Conservation (phyloP, 2,888 invertebrate species). For the Trachelus tabidus region DNA sequence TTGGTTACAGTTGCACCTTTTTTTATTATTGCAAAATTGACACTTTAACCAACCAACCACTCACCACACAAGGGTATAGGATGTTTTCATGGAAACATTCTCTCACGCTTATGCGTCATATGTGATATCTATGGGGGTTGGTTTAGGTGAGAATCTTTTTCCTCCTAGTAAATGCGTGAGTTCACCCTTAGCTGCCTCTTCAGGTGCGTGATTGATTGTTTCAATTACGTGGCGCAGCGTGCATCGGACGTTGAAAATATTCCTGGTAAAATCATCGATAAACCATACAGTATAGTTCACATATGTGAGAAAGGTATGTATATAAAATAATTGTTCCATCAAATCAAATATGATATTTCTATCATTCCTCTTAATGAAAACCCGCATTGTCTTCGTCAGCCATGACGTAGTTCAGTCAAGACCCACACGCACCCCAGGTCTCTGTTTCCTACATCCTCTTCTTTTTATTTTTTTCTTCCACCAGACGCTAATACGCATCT, state of each 20-base stretch:
- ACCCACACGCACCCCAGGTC: not conserved
- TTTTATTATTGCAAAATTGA: not conserved
- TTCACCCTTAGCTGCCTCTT: slow-evolving; percentile 25
- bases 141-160: not conserved
- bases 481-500: not conserved
- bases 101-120: slow-evolving; percentile 25
- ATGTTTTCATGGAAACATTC: slow-evolving; percentile 2
- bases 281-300: not conserved
- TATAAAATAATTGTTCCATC: not conserved
- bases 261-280: not conserved
- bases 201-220: slow-evolving; percentile 56
- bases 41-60: not conserved
- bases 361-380: too few species aligned
- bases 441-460: not conserved
- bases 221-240: slow-evolving; percentile 41
- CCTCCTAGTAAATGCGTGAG: slow-evolving; percentile 35
- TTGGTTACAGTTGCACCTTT: too few species aligned
- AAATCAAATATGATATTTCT: not conserved
- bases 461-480: not conserved
- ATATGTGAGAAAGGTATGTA: not conserved
- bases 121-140: not conserved
- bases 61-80: not conserved
- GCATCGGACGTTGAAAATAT: slow-evolving; percentile 1
- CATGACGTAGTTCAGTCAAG: not conserved
- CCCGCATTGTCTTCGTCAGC: not conserved